Percentiles rank a stretch among this genome's conserved stretches.
These are phyloP conservation scores for Thaumetopoea pityocampa DNA, from an alignment of 1,140 invertebrate genomes.

Conservation along the genomic window DNA sequence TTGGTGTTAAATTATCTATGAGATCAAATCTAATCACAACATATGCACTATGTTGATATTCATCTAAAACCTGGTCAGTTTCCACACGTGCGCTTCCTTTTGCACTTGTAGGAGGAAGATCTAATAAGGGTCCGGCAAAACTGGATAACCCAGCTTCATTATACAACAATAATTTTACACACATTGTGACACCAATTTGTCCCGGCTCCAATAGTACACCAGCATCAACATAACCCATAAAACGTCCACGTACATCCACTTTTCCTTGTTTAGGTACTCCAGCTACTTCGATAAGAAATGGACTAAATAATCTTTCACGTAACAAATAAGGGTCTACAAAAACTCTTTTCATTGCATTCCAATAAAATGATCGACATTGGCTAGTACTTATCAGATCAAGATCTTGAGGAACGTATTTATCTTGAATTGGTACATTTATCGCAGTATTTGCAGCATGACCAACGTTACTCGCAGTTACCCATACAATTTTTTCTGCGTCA, in stretches of 20 bases:
- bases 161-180: slow-evolving; percentile 44
- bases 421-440: slow-evolving; percentile 39
- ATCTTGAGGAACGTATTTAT: slow-evolving; percentile 44
- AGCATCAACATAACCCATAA: slow-evolving; percentile 53
- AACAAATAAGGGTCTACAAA: slow-evolving; percentile 41
- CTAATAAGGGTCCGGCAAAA: slow-evolving; percentile 36
- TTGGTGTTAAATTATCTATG: slow-evolving; percentile 38
- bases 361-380: slow-evolving; percentile 46
- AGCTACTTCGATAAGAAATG: slow-evolving; percentile 53
- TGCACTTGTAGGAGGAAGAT: slow-evolving; percentile 51
- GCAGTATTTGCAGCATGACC: slow-evolving; percentile 39
- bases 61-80: slow-evolving; percentile 40
- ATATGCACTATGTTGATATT: slow-evolving; percentile 44
- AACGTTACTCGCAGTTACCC: slow-evolving; percentile 42
- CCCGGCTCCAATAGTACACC: slow-evolving; percentile 48
- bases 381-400: slow-evolving; percentile 24
- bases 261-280: slow-evolving; percentile 55
- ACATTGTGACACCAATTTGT: slow-evolving; percentile 41
- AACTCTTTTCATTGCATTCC: slow-evolving; percentile 57
- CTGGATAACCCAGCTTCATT: slow-evolving; percentile 42
- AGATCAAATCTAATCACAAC: slow-evolving; percentile 55
- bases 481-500: slow-evolving; percentile 42
- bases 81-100: slow-evolving; percentile 47
- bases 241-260: slow-evolving; percentile 52
- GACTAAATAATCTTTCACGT: slow-evolving; percentile 29